phyloP scores from a whole-genome alignment of 2,113 vertebrate species.

The Lepus americanus region DNA sequence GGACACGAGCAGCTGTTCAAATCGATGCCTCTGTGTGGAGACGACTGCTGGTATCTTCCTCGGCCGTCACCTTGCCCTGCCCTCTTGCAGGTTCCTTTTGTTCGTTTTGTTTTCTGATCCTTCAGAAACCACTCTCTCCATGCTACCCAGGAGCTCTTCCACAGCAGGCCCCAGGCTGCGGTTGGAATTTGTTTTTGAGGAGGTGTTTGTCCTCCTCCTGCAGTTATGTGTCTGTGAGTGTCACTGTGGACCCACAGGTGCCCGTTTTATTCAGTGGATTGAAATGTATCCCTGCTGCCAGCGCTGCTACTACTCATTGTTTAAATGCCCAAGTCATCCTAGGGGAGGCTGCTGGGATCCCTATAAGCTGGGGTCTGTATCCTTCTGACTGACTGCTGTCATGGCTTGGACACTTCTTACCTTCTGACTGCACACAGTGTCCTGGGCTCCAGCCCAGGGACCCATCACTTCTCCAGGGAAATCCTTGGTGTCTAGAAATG shows the following conservation, averaged over 20 bases:
- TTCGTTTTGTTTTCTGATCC: not conserved
- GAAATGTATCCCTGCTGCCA: not conserved
- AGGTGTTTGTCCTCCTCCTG: not conserved
- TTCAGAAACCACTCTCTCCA: not conserved
- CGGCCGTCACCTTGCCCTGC: too few species aligned
- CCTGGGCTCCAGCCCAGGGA: not conserved
- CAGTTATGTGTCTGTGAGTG: rapidly evolving
- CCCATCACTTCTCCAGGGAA: not conserved
- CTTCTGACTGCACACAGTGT: not conserved
- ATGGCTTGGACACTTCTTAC: not conserved
- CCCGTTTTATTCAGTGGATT: not conserved
- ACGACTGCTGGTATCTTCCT: too few species aligned
- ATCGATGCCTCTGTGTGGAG: too few species aligned
- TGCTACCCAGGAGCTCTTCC: not conserved
- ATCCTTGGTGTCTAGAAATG: not conserved
- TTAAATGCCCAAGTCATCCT: not conserved
- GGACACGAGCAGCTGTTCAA: too few species aligned
- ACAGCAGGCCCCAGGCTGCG: not conserved
- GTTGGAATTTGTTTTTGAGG: not conserved
- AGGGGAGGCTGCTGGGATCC: not conserved
- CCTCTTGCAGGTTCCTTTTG: not conserved
- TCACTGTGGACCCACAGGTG: not conserved
- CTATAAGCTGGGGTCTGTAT: not conserved
- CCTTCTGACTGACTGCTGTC: not conserved
- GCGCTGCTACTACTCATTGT: not conserved